Evolutionary conservation across 2,888 invertebrate species (phyloP), one percentile per base, ranked within the genome.

Genomic region (Agrotis clavis): DNA sequence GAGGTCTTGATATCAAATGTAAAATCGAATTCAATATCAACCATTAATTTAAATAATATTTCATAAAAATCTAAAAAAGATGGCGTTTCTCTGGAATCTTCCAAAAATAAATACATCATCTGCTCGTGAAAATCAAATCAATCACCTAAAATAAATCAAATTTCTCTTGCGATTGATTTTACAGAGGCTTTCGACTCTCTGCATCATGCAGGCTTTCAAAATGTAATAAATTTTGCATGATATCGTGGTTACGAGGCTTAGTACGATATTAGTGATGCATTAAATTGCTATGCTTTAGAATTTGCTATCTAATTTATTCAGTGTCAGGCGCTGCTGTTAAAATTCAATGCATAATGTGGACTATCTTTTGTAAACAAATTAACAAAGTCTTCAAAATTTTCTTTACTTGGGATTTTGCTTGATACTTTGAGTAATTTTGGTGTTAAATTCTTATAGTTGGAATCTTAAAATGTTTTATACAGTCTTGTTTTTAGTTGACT

Each of bases 271-370:
- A 79, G 69, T 41, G 50, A 79, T 79, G 79, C 74, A 69, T 79
- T 79, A 79, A 79, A 79, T 68, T 68, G 51, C 63, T 64, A 53
- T 67, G 69, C 69, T 64, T 53, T 67, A 74, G 59, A 69, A 69
- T 68, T 69, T 57, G 57, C 41, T 63, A 64, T 79, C 74, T 69
- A 74, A 79, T 70, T 63, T 79, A 79, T 79, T 74, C 74, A 70
- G 62, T 54, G 74, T 45, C 66, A 69, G 62, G 66, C 59, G 25
- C 41, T 51, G 54, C 51, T 73, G 50, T 69, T 79, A 45, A 74
- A 79, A 79, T 71, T 56, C 41, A 60, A 76, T 77, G 62, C 48
- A 66, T 54, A 68, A 67, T 68, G 48, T 47, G 45, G 35, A 41
- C 41, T 56, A 66, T 54, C 21, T 60, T 59, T 53, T 56, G 69